A percentile compares a stretch with the other conserved stretches of the same genome.
Evolutionary conservation across 2,888 invertebrate species (phyloP).

Genomic region (Neoascia interrupta): DNA sequence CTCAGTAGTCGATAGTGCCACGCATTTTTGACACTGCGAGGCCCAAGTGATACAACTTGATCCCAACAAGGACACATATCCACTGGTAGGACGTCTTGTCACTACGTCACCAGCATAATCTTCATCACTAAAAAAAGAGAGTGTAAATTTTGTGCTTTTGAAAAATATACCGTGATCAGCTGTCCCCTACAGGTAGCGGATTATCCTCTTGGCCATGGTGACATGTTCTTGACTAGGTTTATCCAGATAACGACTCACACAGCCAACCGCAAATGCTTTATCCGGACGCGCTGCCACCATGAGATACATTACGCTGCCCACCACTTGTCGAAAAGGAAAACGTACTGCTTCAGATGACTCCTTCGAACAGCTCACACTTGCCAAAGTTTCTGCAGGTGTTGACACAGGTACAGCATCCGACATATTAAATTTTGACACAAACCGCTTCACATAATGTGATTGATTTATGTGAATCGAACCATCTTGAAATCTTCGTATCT

Average conservation of each 20-base stretch:
- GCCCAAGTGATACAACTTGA: slow-evolving; percentile 39
- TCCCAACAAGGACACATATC: slow-evolving; percentile 34
- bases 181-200: slow-evolving; percentile 3
- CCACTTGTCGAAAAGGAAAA: not conserved
- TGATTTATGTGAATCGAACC: not conserved
- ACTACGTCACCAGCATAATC: slow-evolving; percentile 30
- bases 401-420: not conserved
- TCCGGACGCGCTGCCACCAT: slow-evolving; percentile 4
- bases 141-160: slow-evolving; percentile 12
- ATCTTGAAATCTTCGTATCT: not conserved
- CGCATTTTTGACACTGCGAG: slow-evolving; percentile 42
- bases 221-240: not conserved
- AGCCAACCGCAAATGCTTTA: slow-evolving; percentile 34
- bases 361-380: not conserved
- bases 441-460: not conserved
- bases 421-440: slow-evolving; percentile 3
- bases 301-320: not conserved
- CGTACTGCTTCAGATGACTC: not conserved
- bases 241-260: slow-evolving; percentile 24
- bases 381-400: not conserved
- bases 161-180: not conserved
- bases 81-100: slow-evolving; percentile 32
- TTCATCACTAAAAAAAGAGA: slow-evolving; percentile 52
- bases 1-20: slow-evolving; percentile 35
- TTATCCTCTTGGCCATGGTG: slow-evolving; percentile 16